phyloP scores from a whole-genome alignment of 2,888 invertebrate species.

The Octonoba sinensis region DNA sequence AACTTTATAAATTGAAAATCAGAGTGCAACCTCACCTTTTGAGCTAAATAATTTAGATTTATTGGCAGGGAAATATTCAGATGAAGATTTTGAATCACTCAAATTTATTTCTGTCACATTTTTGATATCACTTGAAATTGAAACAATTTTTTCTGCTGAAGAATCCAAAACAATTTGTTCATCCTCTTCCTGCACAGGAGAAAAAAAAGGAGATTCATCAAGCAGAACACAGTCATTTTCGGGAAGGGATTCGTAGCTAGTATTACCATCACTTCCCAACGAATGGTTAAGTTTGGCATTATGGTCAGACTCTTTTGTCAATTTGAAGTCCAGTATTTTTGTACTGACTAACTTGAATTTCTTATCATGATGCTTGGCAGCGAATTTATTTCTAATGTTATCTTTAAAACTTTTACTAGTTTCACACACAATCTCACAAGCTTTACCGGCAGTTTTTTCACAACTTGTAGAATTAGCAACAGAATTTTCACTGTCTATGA shows the following conservation, averaged over 20 bases:
- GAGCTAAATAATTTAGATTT: too few species aligned
- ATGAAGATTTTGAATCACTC: too few species aligned
- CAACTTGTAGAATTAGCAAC: slow-evolving; percentile 18
- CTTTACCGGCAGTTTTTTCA: neutral
- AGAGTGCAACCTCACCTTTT: too few species aligned
- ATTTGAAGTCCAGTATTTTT: slow-evolving; percentile 32
- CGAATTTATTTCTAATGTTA: neutral
- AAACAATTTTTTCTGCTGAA: too few species aligned
- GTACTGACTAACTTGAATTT: slow-evolving; percentile 22
- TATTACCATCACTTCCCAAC: slow-evolving; percentile 9
- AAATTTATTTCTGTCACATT: too few species aligned
- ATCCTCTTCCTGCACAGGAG: too few species aligned
- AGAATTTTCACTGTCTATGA: slow-evolving; percentile 27
- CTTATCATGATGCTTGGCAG: neutral
- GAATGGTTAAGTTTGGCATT: neutral
- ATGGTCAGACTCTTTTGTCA: slow-evolving; percentile 10
- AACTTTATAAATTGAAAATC: too few species aligned
- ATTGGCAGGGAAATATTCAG: too few species aligned
- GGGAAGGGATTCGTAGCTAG: neutral
- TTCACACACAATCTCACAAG: neutral
- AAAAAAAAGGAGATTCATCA: too few species aligned
- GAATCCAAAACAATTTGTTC: too few species aligned
- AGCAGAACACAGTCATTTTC: neutral
- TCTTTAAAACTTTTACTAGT: neutral
- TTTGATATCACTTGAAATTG: too few species aligned